Conservation (phyloP, 2,113 vertebrate genomes). For the Clinocottus analis region DNA sequence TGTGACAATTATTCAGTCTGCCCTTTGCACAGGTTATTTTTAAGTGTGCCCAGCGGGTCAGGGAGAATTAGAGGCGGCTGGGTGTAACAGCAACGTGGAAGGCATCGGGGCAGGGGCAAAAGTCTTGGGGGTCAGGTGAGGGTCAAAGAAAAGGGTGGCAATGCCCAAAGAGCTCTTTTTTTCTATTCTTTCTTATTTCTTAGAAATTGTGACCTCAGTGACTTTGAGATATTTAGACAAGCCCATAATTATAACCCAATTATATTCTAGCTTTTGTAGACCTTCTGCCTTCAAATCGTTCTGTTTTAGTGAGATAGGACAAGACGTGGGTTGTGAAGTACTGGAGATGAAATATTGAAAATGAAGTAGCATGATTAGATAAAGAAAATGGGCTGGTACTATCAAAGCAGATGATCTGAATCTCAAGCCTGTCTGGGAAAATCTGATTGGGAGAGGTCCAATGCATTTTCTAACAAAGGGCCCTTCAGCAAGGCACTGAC, state of each 20-base stretch:
- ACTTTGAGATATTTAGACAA: not conserved
- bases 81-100: not conserved
- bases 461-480: slow-evolving; percentile 17
- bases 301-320: not conserved
- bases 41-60: not conserved
- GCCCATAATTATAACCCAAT: not conserved
- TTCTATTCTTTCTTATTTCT: not conserved
- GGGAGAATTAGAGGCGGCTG: not conserved
- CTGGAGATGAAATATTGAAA: not conserved
- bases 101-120: not conserved
- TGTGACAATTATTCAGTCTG: not conserved
- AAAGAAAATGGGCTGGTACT: not conserved
- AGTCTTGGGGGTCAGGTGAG: not conserved
- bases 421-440: not conserved
- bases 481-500: not conserved
- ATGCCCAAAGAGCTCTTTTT: not conserved
- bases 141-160: not conserved
- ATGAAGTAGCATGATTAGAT: not conserved
- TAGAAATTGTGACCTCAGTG: not conserved
- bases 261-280: not conserved
- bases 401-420: not conserved
- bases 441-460: not conserved
- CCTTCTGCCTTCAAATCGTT: not conserved
- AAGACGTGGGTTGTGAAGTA: not conserved
- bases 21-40: not conserved